phyloP scores from a whole-genome alignment of 2,888 invertebrate species.

The Eremobia ochroleuca region DNA sequence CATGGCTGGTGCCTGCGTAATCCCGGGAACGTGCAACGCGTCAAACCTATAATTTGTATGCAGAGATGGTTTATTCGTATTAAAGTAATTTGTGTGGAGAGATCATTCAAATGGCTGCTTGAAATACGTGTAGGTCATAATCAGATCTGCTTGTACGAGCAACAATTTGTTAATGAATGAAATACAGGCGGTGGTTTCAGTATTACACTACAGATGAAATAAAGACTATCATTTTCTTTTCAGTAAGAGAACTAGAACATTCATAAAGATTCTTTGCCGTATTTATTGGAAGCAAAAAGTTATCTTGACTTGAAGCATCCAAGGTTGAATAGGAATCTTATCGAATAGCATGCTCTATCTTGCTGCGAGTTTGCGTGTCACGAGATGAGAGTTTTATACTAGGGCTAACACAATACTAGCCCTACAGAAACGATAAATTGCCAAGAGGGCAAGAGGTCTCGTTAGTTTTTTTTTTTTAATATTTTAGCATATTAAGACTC shows the following conservation, averaged over 20 bases:
- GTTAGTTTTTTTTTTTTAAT: background rate
- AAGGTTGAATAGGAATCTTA: slow-evolving; percentile 26
- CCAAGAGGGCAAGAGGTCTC: background rate
- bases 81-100: slow-evolving; percentile 39
- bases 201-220: slow-evolving; percentile 11
- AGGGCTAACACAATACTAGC: slow-evolving; percentile 2
- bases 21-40: slow-evolving; percentile 61
- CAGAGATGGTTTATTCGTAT: slow-evolving; percentile 34
- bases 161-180: slow-evolving; percentile 30
- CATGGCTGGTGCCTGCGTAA: slow-evolving; percentile 70
- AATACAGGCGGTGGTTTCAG: background rate
- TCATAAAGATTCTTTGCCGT: background rate
- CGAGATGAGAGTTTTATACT: slow-evolving; percentile 22
- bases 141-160: slow-evolving; percentile 21
- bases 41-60: slow-evolving; percentile 51
- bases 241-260: background rate
- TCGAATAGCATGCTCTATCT: slow-evolving; percentile 48
- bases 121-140: slow-evolving; percentile 38
- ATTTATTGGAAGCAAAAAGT: slow-evolving; percentile 8
- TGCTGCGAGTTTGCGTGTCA: background rate
- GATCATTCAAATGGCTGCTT: slow-evolving; percentile 29
- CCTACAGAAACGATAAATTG: slow-evolving; percentile 3
- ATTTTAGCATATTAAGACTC: too few species aligned
- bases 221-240: background rate
- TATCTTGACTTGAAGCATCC: slow-evolving; percentile 15